Evolutionary conservation across 2,113 vertebrate genomes (phyloP).

Genomic region (Hemichromis elongatus): DNA sequence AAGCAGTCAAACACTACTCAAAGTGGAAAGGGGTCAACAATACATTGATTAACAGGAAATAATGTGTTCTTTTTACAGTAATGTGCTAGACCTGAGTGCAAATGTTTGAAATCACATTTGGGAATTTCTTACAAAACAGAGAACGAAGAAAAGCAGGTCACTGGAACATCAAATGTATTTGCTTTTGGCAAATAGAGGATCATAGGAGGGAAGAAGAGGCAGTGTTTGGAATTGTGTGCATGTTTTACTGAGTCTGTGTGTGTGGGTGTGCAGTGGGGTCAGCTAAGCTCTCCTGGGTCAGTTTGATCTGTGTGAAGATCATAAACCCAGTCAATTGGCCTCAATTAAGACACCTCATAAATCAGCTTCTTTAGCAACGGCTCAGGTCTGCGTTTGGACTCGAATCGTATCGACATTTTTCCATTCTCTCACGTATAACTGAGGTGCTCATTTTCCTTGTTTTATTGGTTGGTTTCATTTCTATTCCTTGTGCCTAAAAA

Average conservation of each 20-base stretch:
- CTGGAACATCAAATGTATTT: not conserved
- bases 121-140: conserved; percentile 1
- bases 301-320: conserved; percentile 50
- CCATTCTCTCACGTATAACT: not conserved
- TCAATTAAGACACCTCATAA: conserved; percentile 42
- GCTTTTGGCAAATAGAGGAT: not conserved
- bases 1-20: not conserved
- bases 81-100: conserved; percentile 36
- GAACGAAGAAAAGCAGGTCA: not conserved
- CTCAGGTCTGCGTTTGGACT: not conserved
- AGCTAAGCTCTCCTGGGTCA: conserved; percentile 20
- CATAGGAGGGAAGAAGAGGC: not conserved
- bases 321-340: conserved; percentile 58
- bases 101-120: not conserved
- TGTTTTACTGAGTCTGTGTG: not conserved
- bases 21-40: conserved; percentile 18
- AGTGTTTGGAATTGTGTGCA: not conserved
- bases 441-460: not conserved
- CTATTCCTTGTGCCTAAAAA: not conserved
- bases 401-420: not conserved
- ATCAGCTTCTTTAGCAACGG: not conserved
- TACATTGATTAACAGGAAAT: conserved; percentile 55
- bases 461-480: not conserved
- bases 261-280: not conserved
- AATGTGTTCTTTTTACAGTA: conserved; percentile 21